Percentiles rank a stretch among this genome's conserved stretches.
Evolutionary conservation across 2,113 vertebrate species (phyloP).

Genomic region (Rhinopithecus roxellana): DNA sequence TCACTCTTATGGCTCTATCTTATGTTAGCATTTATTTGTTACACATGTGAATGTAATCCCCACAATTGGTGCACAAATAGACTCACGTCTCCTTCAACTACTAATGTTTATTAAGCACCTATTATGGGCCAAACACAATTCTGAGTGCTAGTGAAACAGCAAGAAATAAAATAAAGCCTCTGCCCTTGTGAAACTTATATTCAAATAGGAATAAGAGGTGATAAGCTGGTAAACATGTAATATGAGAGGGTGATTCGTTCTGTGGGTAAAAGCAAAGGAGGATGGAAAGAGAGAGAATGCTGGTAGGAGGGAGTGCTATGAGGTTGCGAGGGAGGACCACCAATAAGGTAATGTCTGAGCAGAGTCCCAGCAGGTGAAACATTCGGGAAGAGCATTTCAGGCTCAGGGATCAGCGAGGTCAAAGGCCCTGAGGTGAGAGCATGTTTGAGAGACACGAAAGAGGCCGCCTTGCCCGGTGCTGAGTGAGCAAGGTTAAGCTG

Average conservation of each 20-base stretch:
- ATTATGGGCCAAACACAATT: not conserved
- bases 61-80: not conserved
- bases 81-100: not conserved
- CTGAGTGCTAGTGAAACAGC: not conserved
- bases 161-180: not conserved
- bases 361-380: not conserved
- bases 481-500: not conserved
- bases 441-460: not conserved
- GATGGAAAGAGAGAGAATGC: not conserved
- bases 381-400: not conserved
- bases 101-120: not conserved
- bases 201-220: not conserved
- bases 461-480: not conserved
- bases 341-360: not conserved
- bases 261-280: not conserved
- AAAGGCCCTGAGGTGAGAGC: not conserved
- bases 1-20: not conserved
- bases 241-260: not conserved
- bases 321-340: not conserved
- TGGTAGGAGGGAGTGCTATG: rapidly evolving
- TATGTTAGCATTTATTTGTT: not conserved
- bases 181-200: not conserved
- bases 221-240: not conserved
- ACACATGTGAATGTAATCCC: not conserved
- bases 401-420: not conserved